These are phyloP conservation scores for Hyles vespertilio DNA, from an alignment of 1,140 invertebrate species.

Conservation along the genomic window DNA sequence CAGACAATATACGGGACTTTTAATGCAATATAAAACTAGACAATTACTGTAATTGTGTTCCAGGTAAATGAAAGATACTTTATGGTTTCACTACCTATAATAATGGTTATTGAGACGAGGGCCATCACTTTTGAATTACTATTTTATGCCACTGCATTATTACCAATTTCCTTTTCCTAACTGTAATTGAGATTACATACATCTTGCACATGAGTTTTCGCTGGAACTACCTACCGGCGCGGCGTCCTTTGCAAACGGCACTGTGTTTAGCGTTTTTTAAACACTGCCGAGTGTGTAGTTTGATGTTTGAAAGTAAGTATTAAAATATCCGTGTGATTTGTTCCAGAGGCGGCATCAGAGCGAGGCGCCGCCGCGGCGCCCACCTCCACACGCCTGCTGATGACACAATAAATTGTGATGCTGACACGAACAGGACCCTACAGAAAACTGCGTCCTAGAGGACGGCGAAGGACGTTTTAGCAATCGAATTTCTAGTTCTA, in stretches of 20 bases:
- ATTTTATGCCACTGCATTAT: conserved; percentile 2
- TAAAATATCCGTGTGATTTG: conserved; percentile 25
- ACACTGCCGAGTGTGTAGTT: neutral
- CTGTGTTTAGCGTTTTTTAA: neutral
- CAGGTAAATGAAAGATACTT: conserved; percentile 7
- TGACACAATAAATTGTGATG: conserved; percentile 73
- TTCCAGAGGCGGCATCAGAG: conserved; percentile 42
- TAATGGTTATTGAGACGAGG: neutral
- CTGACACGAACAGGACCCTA: conserved; percentile 62
- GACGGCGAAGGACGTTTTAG: conserved; percentile 70
- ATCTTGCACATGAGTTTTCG: no score
- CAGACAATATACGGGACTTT: conserved; percentile 3
- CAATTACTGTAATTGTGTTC: neutral
- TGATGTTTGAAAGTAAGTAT: neutral
- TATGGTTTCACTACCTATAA: conserved; percentile 8
- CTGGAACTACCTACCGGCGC: no score
- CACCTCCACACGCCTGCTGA: conserved; percentile 54
- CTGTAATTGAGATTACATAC: conserved; percentile 5
- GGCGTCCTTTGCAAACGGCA: no score
- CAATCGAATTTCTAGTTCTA: conserved; percentile 38
- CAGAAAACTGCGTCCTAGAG: conserved; percentile 71
- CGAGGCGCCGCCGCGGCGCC: conserved; percentile 51
- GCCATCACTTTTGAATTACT: conserved; percentile 5
- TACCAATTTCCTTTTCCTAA: conserved; percentile 2
- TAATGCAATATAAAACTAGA: conserved; percentile 2